These are phyloP conservation scores for Ceratina japonica DNA, from an alignment of 1,140 invertebrate species.

Conservation along the genomic window DNA sequence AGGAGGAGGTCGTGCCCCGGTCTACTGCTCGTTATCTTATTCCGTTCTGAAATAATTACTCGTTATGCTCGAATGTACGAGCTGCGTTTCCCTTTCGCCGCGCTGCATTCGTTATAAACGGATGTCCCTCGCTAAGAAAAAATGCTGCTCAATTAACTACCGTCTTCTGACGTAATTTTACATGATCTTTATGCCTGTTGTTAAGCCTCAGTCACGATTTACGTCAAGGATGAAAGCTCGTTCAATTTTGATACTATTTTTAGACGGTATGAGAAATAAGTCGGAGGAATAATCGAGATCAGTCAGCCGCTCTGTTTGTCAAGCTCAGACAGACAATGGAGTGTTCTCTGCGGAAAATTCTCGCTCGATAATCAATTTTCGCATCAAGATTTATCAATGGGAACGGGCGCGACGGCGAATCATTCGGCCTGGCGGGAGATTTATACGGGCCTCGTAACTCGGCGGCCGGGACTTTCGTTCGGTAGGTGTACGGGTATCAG, in stretches of 20 bases:
- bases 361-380: constrained; percentile 59
- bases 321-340: neutral
- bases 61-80: neutral
- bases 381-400: constrained; percentile 58
- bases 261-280: neutral
- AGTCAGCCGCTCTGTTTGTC: too few species aligned
- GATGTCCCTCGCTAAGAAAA: too few species aligned
- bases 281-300: neutral
- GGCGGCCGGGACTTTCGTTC: constrained; percentile 20
- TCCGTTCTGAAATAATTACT: constrained; percentile 34
- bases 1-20: neutral
- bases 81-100: neutral
- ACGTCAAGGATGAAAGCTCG: too few species aligned
- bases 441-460: constrained; percentile 36
- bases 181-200: too few species aligned
- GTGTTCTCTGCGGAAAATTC: constrained; percentile 30
- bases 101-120: too few species aligned
- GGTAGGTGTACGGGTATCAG: constrained; percentile 1
- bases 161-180: too few species aligned
- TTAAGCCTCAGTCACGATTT: too few species aligned
- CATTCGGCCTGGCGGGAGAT: constrained; percentile 54
- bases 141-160: too few species aligned
- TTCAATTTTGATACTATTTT: too few species aligned
- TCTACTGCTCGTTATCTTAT: neutral
- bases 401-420: constrained; percentile 28